phyloP scores from a whole-genome alignment of 2,888 invertebrate species.

The Tubiluchus corallicola region DNA sequence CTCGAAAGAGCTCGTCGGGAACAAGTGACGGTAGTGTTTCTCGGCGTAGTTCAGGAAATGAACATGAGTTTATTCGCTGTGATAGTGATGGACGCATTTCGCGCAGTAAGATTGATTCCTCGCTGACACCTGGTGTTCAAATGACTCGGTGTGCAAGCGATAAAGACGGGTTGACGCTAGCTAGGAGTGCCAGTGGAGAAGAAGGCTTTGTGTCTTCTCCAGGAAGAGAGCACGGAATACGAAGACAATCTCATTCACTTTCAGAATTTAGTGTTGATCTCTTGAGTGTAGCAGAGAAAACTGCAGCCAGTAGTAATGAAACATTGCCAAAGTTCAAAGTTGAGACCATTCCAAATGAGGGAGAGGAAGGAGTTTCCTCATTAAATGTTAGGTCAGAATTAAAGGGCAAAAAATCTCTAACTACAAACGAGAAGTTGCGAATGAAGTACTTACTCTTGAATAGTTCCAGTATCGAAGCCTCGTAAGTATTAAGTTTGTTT shows the following conservation, averaged over 20 bases:
- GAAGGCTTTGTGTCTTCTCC: no score
- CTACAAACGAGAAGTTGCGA: slow-evolving; percentile 17
- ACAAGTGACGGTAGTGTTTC: background rate
- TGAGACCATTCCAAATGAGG: background rate
- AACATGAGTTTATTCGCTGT: no score
- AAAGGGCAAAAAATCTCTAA: no score
- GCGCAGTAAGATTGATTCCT: no score
- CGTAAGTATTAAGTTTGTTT: slow-evolving; percentile 25
- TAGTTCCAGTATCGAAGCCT: slow-evolving; percentile 28
- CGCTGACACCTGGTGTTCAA: background rate
- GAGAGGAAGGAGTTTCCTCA: background rate
- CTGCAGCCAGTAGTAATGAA: no score
- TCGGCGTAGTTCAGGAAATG: background rate
- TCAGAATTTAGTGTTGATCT: background rate
- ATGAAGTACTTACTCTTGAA: slow-evolving; percentile 28
- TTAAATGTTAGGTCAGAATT: no score
- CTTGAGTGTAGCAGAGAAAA: background rate
- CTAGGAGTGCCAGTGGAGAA: background rate
- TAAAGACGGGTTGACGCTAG: background rate
- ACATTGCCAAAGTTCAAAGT: no score
- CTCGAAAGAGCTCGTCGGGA: background rate
- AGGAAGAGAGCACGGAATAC: background rate
- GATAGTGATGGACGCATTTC: no score
- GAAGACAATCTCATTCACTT: background rate
- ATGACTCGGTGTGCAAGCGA: background rate